phyloP scores from a whole-genome alignment of 1,140 invertebrate genomes.

The Augochlora pura region DNA sequence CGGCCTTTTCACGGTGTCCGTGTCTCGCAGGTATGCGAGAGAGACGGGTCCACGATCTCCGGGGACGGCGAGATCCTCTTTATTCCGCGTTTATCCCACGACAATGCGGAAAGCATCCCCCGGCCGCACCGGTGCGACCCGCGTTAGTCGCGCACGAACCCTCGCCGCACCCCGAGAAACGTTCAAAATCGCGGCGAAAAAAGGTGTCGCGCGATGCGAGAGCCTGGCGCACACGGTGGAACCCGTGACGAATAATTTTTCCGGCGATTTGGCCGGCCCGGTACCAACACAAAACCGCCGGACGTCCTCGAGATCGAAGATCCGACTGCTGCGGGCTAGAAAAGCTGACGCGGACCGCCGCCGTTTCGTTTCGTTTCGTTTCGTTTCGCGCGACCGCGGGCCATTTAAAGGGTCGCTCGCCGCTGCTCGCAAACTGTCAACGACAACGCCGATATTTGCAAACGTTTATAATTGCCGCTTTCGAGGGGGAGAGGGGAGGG shows the following conservation, averaged over 20 bases:
- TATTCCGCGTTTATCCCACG: constrained; percentile 64
- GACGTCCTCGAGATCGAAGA: constrained; percentile 39
- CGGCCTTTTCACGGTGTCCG: neutral
- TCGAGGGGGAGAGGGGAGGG: no score
- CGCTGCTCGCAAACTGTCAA: neutral
- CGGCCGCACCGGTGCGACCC: neutral
- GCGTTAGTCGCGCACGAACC: neutral
- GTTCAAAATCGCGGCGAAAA: no score
- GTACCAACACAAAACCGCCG: constrained; percentile 40
- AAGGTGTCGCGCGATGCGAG: no score
- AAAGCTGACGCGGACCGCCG: no score
- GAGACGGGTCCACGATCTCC: neutral
- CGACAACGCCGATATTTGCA: neutral
- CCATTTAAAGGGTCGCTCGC: neutral
- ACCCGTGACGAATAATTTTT: constrained; percentile 72
- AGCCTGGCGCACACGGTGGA: neutral
- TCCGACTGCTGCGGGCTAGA: no score
- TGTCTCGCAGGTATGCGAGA: constrained; percentile 40
- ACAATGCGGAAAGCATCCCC: constrained; percentile 56
- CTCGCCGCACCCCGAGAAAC: no score
- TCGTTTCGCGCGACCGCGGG: neutral
- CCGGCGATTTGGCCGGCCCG: constrained; percentile 61
- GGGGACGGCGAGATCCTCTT: constrained; percentile 37
- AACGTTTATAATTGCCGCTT: constrained; percentile 13
- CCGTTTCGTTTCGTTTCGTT: no score